A percentile compares a stretch with the other conserved stretches of the same genome.
Conservation (phyloP, 1,140 invertebrate species). For the Euura lappo region DNA sequence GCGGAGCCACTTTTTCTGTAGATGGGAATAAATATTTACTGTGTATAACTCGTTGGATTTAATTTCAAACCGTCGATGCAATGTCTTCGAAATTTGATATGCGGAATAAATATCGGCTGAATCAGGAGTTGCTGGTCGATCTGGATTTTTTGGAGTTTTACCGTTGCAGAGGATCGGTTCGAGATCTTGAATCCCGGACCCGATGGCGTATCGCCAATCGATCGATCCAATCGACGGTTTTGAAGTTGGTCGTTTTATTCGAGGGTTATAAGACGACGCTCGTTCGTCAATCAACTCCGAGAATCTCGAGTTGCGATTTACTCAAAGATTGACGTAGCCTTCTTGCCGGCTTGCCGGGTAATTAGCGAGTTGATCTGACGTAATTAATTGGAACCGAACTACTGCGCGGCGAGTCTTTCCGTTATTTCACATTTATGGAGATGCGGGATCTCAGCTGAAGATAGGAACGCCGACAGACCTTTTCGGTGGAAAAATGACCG, state of each 20-base stretch:
- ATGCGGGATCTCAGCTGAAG: neutral
- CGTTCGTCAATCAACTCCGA: conserved; percentile 27
- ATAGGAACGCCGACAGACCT: neutral
- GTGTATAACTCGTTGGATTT: conserved; percentile 11
- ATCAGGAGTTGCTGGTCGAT: neutral
- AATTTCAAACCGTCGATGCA: conserved; percentile 2
- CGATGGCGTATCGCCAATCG: conserved; percentile 1
- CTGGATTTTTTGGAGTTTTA: neutral
- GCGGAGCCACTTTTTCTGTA: neutral
- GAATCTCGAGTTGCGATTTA: conserved; percentile 7
- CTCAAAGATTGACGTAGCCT: neutral
- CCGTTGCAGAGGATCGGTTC: neutral
- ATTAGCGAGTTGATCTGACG: conserved; percentile 22
- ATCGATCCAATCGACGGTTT: neutral
- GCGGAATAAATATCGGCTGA: conserved; percentile 5
- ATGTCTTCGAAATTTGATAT: conserved; percentile 4
- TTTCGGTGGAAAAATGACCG: no score
- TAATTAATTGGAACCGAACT: conserved; percentile 20
- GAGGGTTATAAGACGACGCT: conserved; percentile 6
- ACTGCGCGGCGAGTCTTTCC: neutral
- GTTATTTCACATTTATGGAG: neutral
- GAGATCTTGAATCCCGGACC: conserved; percentile 9
- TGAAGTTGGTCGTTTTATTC: conserved; percentile 13
- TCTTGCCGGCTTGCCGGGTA: neutral
- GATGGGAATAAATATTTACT: conserved; percentile 31